These are phyloP conservation scores for Bactericera cockerelli DNA, from an alignment of 1,140 invertebrate species.

Conservation along the genomic window DNA sequence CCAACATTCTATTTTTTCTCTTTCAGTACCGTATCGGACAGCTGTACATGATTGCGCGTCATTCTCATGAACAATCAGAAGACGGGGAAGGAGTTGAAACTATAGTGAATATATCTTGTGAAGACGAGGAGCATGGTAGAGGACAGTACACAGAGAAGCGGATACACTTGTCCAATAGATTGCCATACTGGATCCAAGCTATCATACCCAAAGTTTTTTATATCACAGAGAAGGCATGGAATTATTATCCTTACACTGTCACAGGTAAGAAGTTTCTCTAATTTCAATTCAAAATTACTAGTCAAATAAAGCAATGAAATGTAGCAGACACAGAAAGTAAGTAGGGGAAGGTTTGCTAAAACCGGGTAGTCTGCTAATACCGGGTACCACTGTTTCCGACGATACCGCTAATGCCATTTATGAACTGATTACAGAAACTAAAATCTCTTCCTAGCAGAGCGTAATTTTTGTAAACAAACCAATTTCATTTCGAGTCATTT, in stretches of 20 bases:
- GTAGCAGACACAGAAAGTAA: constrained; percentile 37
- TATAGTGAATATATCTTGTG: constrained; percentile 61
- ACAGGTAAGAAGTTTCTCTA: constrained; percentile 44
- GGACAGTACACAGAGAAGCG: constrained; percentile 85
- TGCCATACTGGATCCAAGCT: constrained; percentile 78
- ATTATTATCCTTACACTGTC: constrained; percentile 83
- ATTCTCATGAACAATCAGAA: constrained; percentile 78
- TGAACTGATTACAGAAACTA: not conserved
- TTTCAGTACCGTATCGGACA: constrained; percentile 79
- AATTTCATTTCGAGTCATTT: too few relatives aligned
- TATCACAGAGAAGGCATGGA: constrained; percentile 87
- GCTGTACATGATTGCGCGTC: constrained; percentile 86
- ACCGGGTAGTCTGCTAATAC: too few relatives aligned
- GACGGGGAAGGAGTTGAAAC: constrained; percentile 86
- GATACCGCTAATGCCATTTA: not conserved
- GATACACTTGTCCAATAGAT: constrained; percentile 76
- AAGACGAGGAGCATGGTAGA: constrained; percentile 59
- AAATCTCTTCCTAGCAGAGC: too few relatives aligned
- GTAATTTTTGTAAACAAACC: too few relatives aligned
- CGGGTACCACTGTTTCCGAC: too few relatives aligned
- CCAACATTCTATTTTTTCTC: not conserved
- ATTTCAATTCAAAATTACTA: too few relatives aligned
- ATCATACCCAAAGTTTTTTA: constrained; percentile 81
- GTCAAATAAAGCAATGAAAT: too few relatives aligned
- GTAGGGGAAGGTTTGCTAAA: too few relatives aligned